Percentiles rank a stretch among this genome's conserved stretches.
Evolutionary conservation across 1,140 invertebrate genomes (phyloP).

Genomic region (Drosophila suzukii): DNA sequence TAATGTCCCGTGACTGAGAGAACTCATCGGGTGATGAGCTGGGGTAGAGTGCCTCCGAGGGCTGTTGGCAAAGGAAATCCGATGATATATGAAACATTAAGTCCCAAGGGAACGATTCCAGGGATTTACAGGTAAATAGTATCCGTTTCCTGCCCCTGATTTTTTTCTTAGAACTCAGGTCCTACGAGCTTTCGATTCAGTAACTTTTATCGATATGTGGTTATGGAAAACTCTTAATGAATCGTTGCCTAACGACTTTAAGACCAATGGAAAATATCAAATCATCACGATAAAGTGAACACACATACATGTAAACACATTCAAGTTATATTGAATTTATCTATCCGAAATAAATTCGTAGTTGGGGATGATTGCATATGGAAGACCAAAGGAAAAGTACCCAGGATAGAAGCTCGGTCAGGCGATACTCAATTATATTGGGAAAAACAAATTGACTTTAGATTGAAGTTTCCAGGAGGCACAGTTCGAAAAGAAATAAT

Average conservation of each 20-base stretch:
- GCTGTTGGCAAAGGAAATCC: constrained; percentile 16
- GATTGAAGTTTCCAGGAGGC: constrained; percentile 7
- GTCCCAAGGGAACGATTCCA: constrained; percentile 5
- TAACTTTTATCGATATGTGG: not conserved
- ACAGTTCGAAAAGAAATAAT: constrained; percentile 12
- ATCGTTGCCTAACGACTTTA: not conserved
- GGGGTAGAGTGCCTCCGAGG: constrained; percentile 1
- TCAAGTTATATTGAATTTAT: not conserved
- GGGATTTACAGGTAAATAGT: constrained; percentile 8
- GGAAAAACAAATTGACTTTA: constrained; percentile 51
- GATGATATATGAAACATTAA: constrained; percentile 36
- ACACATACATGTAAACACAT: not conserved
- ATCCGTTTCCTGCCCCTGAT: not conserved
- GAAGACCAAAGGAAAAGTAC: not conserved
- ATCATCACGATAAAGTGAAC: constrained; percentile 4
- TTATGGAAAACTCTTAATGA: not conserved
- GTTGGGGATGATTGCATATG: not conserved
- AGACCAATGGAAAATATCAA: constrained; percentile 22
- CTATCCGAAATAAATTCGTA: not conserved
- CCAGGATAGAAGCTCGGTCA: constrained; percentile 15
- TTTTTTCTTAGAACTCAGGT: not conserved
- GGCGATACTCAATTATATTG: constrained; percentile 46
- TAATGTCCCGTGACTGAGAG: constrained; percentile 53
- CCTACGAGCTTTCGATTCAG: not conserved
- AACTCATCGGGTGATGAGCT: constrained; percentile 33